phyloP scores from a whole-genome alignment of 2,797 vertebrate genomes.

The Brachyalestes nurse region DNA sequence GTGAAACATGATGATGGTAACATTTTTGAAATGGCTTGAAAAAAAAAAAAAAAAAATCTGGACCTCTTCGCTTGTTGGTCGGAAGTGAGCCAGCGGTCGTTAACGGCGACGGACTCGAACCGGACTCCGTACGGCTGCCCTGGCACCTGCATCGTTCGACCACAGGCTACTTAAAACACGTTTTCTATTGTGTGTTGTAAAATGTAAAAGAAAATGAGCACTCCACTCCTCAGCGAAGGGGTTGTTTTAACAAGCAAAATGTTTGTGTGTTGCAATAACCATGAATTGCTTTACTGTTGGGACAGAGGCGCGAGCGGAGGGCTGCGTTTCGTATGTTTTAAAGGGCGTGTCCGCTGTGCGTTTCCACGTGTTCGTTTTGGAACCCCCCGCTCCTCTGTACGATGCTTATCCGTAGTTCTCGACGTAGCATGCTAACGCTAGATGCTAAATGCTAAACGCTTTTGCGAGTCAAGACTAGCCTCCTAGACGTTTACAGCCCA shows the following conservation, averaged over 20 bases:
- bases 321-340: slow-evolving; percentile 15
- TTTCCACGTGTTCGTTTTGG: slow-evolving; percentile 9
- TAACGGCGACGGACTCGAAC: background rate
- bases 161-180: background rate
- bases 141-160: too few species aligned
- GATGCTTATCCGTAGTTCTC: background rate
- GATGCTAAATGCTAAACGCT: background rate
- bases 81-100: background rate
- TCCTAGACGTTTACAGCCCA: slow-evolving; percentile 2
- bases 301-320: background rate
- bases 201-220: background rate
- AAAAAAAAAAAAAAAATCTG: background rate
- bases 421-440: background rate
- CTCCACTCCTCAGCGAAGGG: slow-evolving; percentile 2
- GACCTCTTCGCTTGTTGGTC: background rate
- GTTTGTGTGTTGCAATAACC: slow-evolving; percentile 35
- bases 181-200: background rate
- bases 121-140: background rate
- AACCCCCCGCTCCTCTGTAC: background rate
- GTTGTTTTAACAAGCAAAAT: slow-evolving; percentile 3
- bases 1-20: slow-evolving; percentile 13
- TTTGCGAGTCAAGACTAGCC: background rate
- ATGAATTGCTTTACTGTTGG: slow-evolving; percentile 22
- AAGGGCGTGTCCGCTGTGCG: background rate
- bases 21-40: slow-evolving; percentile 8